Base-by-base conservation (phyloP, 2,797 vertebrate species). In the Rhynchonycteris naso region DNA sequence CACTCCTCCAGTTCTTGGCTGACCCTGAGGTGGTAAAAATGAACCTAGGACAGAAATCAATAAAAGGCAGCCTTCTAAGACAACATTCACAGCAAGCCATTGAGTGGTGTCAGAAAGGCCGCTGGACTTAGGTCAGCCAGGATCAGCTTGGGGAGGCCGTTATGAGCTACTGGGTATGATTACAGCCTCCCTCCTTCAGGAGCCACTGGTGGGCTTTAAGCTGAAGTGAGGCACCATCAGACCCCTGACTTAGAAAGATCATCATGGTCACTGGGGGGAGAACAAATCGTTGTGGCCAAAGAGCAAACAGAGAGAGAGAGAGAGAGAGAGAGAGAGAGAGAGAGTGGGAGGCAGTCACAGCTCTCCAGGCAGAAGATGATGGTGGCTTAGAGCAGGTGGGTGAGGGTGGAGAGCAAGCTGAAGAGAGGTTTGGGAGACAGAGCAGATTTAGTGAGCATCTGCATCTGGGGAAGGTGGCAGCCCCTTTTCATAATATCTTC, bases 401-500 rank as follows among this genome's bases (percentile, higher is more conserved):
- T 80, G 61, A 33, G 65, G 47, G 22, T 7, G 43, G 74, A 47
- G 54, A 88, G 59, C 56, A 33, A 56, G 35, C 63, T 56, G 83
- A 58, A 80, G 89, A 82, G 80, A 76, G 18, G 12, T 30, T 80
- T 56, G 12, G 19, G 78, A 92, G 68, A 56, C 1, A 85, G 80
- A 84, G 15, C 68, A 63, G 72, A 71, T 81, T 81, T 58, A 90
- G 24, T 83, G 54, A 35, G 74, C 35, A 4, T 35, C 78, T 79
- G 59, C 75, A 74, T 86, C 65, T 19, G 75, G 79, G 85, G 74
- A 79, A 88, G 69, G 95, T 66, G 52, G 90, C 82, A 88, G 69
- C 72, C 65, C 50, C 92, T 90, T 93, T 38, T 85, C 56, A 24
- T 92, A 88, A 93, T 50, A 18, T 35, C 82, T 69, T 96, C 93